A percentile compares a stretch with the other conserved stretches of the same genome.
Conservation (phyloP, 2,113 vertebrate genomes). For the Microcebus ravelobensis region DNA sequence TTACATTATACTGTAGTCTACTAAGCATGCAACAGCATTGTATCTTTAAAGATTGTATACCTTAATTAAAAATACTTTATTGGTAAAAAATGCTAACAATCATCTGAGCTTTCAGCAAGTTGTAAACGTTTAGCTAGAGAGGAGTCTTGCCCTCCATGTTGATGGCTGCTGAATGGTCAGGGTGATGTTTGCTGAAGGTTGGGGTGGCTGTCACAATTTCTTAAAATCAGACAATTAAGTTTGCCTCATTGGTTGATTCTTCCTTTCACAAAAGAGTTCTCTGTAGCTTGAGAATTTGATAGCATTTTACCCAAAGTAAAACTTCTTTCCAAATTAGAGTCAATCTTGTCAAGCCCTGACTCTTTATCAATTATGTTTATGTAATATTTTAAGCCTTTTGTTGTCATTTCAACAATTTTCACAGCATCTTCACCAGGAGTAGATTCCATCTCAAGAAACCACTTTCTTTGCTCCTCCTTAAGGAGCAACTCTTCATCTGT, state of each 20-base stretch:
- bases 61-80: not conserved
- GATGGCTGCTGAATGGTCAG: not conserved
- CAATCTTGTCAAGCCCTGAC: not conserved
- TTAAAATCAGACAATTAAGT: not conserved
- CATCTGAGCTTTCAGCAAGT: not conserved
- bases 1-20: not conserved
- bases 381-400: not conserved
- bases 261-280: not conserved
- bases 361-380: not conserved
- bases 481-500: not conserved
- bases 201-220: not conserved
- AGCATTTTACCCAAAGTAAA: not conserved
- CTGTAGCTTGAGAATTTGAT: not conserved
- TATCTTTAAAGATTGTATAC: not conserved
- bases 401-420: not conserved
- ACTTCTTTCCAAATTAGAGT: not conserved
- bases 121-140: not conserved
- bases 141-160: not conserved
- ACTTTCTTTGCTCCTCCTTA: not conserved
- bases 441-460: not conserved
- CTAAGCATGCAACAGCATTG: not conserved
- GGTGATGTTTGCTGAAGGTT: no score
- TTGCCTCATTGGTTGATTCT: not conserved
- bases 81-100: not conserved
- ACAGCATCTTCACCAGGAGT: not conserved